Evolutionary conservation across 2,113 vertebrate species (phyloP).

Genomic region (Bungarus multicinctus): DNA sequence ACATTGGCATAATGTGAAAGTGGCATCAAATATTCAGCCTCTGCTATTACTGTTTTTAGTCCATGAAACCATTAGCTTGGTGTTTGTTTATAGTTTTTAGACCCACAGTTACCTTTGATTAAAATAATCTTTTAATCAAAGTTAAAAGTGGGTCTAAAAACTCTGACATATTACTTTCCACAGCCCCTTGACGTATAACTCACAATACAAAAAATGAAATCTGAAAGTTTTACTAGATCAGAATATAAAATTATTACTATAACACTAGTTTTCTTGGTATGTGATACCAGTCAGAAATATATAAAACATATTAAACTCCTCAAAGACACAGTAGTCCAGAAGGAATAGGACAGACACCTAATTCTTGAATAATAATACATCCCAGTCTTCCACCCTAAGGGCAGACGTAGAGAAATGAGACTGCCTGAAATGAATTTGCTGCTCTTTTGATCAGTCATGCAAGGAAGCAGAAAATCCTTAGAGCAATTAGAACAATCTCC

Average conservation of each 20-base stretch:
- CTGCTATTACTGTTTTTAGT: constrained; percentile 78
- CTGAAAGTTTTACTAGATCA: neutral
- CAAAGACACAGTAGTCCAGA: constrained; percentile 37
- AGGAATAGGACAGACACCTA: constrained; percentile 47
- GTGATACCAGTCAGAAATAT: neutral
- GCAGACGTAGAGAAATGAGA: constrained; percentile 79
- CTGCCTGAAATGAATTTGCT: constrained; percentile 76
- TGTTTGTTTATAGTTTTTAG: constrained; percentile 27
- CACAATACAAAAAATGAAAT: neutral
- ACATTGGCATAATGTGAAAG: constrained; percentile 77
- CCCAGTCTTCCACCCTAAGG: constrained; percentile 74
- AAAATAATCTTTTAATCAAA: neutral
- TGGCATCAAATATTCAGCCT: constrained; percentile 83
- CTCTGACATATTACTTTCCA: neutral
- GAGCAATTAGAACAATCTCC: constrained; percentile 77
- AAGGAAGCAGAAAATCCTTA: constrained; percentile 76
- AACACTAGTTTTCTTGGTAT: constrained; percentile 4
- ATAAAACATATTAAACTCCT: constrained; percentile 25
- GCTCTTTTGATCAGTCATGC: constrained; percentile 83
- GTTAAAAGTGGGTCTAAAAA: neutral
- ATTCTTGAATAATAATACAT: constrained; percentile 67
- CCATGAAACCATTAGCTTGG: constrained; percentile 37
- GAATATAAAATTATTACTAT: constrained; percentile 26
- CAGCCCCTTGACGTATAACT: neutral
- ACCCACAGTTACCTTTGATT: neutral